Evolutionary conservation across 1,140 invertebrate species (phyloP).

Genomic region (Drosophila pseudoobscura): DNA sequence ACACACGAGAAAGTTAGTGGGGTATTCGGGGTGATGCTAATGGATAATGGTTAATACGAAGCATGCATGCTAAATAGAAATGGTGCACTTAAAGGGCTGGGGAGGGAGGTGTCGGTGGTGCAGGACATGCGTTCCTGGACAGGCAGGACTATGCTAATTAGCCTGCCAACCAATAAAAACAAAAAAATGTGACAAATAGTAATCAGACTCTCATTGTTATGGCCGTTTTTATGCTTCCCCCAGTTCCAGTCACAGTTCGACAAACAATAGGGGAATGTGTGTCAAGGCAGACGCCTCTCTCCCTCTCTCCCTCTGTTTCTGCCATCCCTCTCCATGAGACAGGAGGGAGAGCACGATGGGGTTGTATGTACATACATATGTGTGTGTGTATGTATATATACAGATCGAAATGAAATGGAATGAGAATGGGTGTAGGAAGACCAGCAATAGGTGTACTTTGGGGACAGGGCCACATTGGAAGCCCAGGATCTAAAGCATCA

Average conservation of each 20-base stretch:
- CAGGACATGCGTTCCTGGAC: slow-evolving; percentile 34
- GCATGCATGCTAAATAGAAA: slow-evolving; percentile 25
- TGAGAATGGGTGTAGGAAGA: too few relatives aligned
- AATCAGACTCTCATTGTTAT: slow-evolving; percentile 34
- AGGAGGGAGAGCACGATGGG: background rate
- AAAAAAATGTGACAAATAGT: slow-evolving; percentile 55
- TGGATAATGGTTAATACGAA: slow-evolving; percentile 4
- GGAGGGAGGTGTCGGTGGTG: too few relatives aligned
- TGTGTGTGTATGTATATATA: too few relatives aligned
- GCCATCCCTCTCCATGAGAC: too few relatives aligned
- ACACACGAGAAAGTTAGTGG: slow-evolving; percentile 14
- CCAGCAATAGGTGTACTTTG: background rate
- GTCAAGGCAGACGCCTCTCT: slow-evolving; percentile 2
- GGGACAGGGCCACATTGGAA: background rate
- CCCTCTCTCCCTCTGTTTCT: too few relatives aligned
- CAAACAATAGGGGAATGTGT: slow-evolving; percentile 5
- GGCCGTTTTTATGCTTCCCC: slow-evolving; percentile 9
- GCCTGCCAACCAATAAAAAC: slow-evolving; percentile 34
- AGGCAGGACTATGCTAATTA: slow-evolving; percentile 35
- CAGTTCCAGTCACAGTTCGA: slow-evolving; percentile 3
- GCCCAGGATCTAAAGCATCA: slow-evolving; percentile 44
- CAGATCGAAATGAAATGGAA: too few relatives aligned
- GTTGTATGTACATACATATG: background rate
- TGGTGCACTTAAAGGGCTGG: slow-evolving; percentile 2
- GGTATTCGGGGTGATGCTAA: slow-evolving; percentile 1